These are phyloP conservation scores for Ericerus pela DNA, from an alignment of 1,140 invertebrate species.

Conservation along the genomic window DNA sequence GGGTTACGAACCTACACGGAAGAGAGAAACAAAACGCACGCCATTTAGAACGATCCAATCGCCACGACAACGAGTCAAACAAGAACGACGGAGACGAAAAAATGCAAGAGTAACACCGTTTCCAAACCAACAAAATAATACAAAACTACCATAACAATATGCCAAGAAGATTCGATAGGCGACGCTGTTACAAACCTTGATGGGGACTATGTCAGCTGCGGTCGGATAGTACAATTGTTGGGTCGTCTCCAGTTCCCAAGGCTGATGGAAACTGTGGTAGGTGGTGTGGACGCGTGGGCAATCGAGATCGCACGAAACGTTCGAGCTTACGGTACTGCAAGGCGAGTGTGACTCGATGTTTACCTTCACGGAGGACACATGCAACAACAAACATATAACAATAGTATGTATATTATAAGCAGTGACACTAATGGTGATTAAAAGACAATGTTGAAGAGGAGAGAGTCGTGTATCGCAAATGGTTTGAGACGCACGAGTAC, in stretches of 20 bases:
- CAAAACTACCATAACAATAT: slow-evolving; percentile 15
- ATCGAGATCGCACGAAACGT: slow-evolving; percentile 19
- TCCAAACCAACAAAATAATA: slow-evolving; percentile 14
- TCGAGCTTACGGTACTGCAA: slow-evolving; percentile 16
- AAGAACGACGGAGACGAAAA: no score
- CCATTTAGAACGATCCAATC: no score
- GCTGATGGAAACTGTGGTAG: slow-evolving; percentile 39
- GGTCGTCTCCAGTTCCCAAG: slow-evolving; percentile 38
- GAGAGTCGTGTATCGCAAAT: no score
- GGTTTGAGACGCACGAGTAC: no score
- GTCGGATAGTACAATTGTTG: slow-evolving; percentile 31
- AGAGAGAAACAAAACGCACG: slow-evolving; percentile 22
- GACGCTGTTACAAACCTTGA: slow-evolving; percentile 40
- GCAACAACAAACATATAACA: not conserved
- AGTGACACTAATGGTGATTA: no score
- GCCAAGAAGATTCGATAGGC: slow-evolving; percentile 6
- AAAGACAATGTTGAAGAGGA: no score
- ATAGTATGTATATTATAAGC: no score
- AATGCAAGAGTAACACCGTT: no score
- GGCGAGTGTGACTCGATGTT: slow-evolving; percentile 7
- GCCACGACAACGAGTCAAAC: no score
- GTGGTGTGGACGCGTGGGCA: slow-evolving; percentile 32
- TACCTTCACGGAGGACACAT: not conserved
- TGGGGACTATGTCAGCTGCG: slow-evolving; percentile 51
- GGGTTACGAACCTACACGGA: slow-evolving; percentile 45